A percentile compares a stretch with the other conserved stretches of the same genome.
Evolutionary conservation across 1,140 invertebrate species (phyloP).

Genomic region (Macrotrachela quadricornifera): DNA sequence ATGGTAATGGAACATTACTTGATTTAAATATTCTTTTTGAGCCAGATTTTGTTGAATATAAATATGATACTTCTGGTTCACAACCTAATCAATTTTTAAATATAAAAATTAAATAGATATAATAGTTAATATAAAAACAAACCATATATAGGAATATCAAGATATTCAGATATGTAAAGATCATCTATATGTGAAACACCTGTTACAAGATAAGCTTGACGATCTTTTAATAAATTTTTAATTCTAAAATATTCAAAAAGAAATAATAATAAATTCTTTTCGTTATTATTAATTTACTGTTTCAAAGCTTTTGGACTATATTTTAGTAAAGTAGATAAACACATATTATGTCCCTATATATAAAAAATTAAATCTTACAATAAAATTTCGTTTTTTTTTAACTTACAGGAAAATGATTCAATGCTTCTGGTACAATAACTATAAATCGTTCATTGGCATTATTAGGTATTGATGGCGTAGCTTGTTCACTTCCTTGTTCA

Average conservation of each 20-base stretch:
- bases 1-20: slow-evolving; percentile 22
- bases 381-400: too few relatives aligned
- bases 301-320: slow-evolving; percentile 24
- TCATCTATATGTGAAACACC: slow-evolving; percentile 26
- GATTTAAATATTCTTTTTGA: slow-evolving; percentile 27
- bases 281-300: slow-evolving; percentile 7
- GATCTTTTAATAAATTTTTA: slow-evolving; percentile 22
- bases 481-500: slow-evolving; percentile 15
- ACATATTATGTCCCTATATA: slow-evolving; percentile 26
- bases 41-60: slow-evolving; percentile 28
- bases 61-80: slow-evolving; percentile 25
- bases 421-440: slow-evolving; percentile 28
- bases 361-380: too few relatives aligned
- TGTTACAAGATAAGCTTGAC: slow-evolving; percentile 27
- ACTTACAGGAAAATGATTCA: slow-evolving; percentile 29
- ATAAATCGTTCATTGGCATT: slow-evolving; percentile 24
- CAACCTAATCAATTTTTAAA: slow-evolving; percentile 5
- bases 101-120: not conserved
- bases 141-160: slow-evolving; percentile 23
- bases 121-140: not conserved
- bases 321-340: slow-evolving; percentile 25
- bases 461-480: slow-evolving; percentile 11
- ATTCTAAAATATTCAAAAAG: slow-evolving; percentile 10
- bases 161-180: slow-evolving; percentile 20
- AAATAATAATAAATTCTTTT: not conserved